Evolutionary conservation across 2,888 invertebrate genomes (phyloP).

Genomic region (Chironomus tentans): DNA sequence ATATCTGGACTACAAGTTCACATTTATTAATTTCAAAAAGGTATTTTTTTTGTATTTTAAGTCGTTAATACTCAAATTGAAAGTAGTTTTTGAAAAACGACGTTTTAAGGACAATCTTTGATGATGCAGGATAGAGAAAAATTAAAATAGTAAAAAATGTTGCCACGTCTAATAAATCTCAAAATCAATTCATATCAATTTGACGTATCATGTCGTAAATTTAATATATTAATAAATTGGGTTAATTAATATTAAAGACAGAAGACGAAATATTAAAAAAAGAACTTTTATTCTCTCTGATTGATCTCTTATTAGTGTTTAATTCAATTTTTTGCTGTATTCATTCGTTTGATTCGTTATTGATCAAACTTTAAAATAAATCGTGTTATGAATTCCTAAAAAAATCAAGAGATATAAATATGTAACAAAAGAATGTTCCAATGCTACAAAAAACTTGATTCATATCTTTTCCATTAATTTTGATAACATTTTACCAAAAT

Average conservation of each 20-base stretch:
- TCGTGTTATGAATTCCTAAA: too few relatives aligned
- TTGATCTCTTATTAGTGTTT: background rate
- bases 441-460: too few relatives aligned
- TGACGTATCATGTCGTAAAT: conserved; percentile 10
- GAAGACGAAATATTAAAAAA: background rate
- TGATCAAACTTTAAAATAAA: too few relatives aligned
- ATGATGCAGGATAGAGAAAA: background rate
- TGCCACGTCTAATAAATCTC: background rate
- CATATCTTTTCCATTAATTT: too few relatives aligned
- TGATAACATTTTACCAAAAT: too few relatives aligned
- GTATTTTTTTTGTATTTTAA: too few relatives aligned
- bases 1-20: too few relatives aligned
- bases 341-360: background rate
- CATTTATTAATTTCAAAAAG: background rate
- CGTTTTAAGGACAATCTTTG: conserved; percentile 7
- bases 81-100: background rate
- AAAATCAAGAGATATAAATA: too few relatives aligned
- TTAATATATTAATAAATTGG: background rate
- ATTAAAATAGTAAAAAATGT: background rate
- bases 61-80: background rate
- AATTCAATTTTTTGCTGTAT: background rate
- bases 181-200: conserved; percentile 22
- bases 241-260: background rate
- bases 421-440: too few relatives aligned
- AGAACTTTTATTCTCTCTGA: background rate